A percentile compares a stretch with the other conserved stretches of the same genome.
Evolutionary conservation across 2,888 invertebrate species (phyloP).

Genomic region (Andrena bucephala): DNA sequence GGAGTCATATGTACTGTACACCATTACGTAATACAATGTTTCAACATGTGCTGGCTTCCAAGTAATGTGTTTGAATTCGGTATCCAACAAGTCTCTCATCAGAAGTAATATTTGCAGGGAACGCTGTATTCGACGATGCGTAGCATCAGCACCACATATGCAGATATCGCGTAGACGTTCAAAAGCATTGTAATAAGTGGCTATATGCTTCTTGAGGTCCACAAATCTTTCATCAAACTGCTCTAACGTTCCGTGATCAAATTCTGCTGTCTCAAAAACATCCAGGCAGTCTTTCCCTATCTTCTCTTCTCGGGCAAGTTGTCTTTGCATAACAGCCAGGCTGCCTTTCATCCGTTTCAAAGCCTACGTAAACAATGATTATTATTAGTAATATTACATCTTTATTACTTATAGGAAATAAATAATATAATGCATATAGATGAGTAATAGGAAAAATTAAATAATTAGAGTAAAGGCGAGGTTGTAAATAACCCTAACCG

Average conservation of each 20-base stretch:
- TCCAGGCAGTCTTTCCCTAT: slow-evolving; percentile 34
- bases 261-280: neutral
- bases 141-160: slow-evolving; percentile 87
- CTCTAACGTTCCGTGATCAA: slow-evolving; percentile 58
- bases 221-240: slow-evolving; percentile 5
- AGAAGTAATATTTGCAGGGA: slow-evolving; percentile 87
- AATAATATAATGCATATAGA: too few species aligned
- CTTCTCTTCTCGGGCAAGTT: slow-evolving; percentile 63
- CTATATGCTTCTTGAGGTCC: slow-evolving; percentile 77
- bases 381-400: too few species aligned
- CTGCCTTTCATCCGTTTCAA: slow-evolving; percentile 86
- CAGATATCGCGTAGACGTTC: slow-evolving; percentile 86
- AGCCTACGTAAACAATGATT: slow-evolving; percentile 73
- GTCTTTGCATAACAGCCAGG: slow-evolving; percentile 73
- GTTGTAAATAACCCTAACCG: too few species aligned
- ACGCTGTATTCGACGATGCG: slow-evolving; percentile 87
- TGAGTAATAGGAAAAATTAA: too few species aligned
- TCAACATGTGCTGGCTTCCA: slow-evolving; percentile 81
- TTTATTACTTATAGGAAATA: too few species aligned
- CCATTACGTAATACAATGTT: slow-evolving; percentile 86
- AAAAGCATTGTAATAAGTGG: slow-evolving; percentile 85
- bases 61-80: slow-evolving; percentile 55
- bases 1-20: slow-evolving; percentile 91
- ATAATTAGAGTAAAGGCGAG: too few species aligned
- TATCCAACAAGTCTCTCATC: slow-evolving; percentile 73